Evolutionary conservation across 2,113 vertebrate genomes (phyloP).

Genomic region (Ifrita kowaldi): DNA sequence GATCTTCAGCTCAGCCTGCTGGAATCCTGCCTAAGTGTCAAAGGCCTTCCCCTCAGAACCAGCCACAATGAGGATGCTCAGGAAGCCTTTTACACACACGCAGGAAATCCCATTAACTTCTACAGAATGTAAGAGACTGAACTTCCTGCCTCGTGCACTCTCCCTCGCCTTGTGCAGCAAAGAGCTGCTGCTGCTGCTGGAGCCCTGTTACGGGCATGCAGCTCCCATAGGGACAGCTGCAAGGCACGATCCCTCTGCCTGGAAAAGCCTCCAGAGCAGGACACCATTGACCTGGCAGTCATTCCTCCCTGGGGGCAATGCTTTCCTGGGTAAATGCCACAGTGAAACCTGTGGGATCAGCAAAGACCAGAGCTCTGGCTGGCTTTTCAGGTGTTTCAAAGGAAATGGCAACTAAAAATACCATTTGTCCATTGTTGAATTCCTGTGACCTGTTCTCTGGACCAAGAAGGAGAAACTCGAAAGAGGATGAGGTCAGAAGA

Average conservation of each 20-base stretch:
- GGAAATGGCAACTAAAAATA: background rate
- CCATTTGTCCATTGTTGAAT: background rate
- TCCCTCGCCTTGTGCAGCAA: background rate
- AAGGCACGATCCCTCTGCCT: rapidly evolving
- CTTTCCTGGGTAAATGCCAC: background rate
- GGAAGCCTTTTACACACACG: background rate
- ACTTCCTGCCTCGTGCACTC: background rate
- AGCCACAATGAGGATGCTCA: background rate
- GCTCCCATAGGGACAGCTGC: background rate
- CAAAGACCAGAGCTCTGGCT: background rate
- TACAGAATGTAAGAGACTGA: background rate
- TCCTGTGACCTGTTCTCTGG: background rate
- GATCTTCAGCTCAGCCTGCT: background rate
- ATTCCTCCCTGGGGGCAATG: background rate
- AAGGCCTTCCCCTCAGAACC: background rate
- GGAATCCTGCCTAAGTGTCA: background rate
- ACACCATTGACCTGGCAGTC: background rate
- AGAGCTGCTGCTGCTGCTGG: background rate
- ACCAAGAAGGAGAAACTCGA: background rate
- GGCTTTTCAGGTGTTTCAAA: background rate
- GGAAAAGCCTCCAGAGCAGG: background rate
- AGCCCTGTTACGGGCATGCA: background rate
- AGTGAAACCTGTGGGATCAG: background rate
- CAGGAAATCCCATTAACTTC: background rate
- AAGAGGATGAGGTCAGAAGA: background rate